A percentile compares a stretch with the other conserved stretches of the same genome.
These are phyloP conservation scores for Alviniconcha marisindica DNA, from an alignment of 1,140 invertebrate species.

Conservation along the genomic window DNA sequence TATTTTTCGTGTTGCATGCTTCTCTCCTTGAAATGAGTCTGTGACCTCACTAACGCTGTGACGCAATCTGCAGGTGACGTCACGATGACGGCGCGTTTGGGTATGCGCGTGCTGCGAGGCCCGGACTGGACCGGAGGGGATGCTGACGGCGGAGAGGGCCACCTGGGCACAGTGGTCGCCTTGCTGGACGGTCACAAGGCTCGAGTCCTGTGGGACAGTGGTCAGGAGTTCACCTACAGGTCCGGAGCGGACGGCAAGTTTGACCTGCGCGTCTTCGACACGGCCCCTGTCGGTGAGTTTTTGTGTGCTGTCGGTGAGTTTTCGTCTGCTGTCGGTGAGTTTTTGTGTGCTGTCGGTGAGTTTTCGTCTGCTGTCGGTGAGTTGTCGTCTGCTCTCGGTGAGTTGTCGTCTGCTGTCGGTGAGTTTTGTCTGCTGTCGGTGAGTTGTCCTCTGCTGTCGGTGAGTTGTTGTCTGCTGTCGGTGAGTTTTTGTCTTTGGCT, in stretches of 20 bases:
- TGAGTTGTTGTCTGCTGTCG: too few species aligned
- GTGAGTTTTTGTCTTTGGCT: too few species aligned
- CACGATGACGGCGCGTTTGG: conserved; percentile 29
- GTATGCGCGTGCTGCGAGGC: conserved; percentile 50
- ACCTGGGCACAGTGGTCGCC: conserved; percentile 47
- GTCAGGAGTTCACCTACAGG: conserved; percentile 27
- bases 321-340: conserved; percentile 43
- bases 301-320: too few species aligned
- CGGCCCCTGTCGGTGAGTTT: conserved; percentile 42
- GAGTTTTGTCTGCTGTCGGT: too few species aligned
- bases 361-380: conserved; percentile 44
- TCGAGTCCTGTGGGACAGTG: conserved; percentile 49
- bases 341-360: too few species aligned
- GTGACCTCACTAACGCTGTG: too few species aligned
- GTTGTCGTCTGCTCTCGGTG: too few species aligned
- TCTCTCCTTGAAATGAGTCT: too few species aligned
- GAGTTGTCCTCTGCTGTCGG: too few species aligned
- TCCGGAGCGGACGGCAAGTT: conserved; percentile 38
- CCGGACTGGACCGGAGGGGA: conserved; percentile 50
- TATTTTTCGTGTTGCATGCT: too few species aligned
- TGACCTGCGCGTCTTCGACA: conserved; percentile 54
- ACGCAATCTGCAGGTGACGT: neutral
- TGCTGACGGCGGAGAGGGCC: conserved; percentile 56
- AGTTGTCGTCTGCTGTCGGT: conserved; percentile 44
- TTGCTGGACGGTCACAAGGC: conserved; percentile 23